Conservation (phyloP, 1,140 invertebrate genomes). For the Lordiphosa mommai region DNA sequence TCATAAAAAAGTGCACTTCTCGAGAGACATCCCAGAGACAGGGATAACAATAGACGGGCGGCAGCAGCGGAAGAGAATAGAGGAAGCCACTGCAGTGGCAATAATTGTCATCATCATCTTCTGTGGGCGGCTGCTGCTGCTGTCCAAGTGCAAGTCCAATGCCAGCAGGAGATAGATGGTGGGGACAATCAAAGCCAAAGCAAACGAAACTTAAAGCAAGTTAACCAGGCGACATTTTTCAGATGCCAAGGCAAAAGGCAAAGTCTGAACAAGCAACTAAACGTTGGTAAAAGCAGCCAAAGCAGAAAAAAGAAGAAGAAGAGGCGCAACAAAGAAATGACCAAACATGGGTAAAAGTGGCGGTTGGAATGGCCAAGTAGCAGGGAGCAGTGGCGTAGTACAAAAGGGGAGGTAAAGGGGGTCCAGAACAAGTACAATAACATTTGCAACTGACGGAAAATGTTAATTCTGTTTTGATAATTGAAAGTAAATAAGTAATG, state of each 20-base stretch:
- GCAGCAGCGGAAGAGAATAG: slow-evolving; percentile 6
- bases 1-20: slow-evolving; percentile 54
- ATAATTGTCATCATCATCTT: slow-evolving; percentile 71
- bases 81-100: slow-evolving; percentile 46
- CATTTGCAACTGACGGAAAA: no score
- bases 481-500: background rate
- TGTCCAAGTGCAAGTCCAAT: slow-evolving; percentile 21
- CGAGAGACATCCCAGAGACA: slow-evolving; percentile 11
- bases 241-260: slow-evolving; percentile 57
- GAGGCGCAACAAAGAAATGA: slow-evolving; percentile 48
- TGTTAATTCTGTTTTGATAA: no score
- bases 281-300: slow-evolving; percentile 28
- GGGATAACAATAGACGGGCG: slow-evolving; percentile 12
- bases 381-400: slow-evolving; percentile 9
- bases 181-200: slow-evolving; percentile 67
- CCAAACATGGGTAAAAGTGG: slow-evolving; percentile 55
- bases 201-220: slow-evolving; percentile 71
- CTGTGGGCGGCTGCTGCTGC: slow-evolving; percentile 65
- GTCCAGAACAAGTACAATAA: no score
- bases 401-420: no score
- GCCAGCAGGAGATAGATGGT: background rate
- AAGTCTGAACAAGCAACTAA: slow-evolving; percentile 49
- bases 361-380: slow-evolving; percentile 15
- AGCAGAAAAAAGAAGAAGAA: slow-evolving; percentile 1
- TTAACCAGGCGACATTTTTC: slow-evolving; percentile 74